These are phyloP conservation scores for Erinaceus europaeus DNA, from an alignment of 2,113 vertebrate species.

Conservation along the genomic window DNA sequence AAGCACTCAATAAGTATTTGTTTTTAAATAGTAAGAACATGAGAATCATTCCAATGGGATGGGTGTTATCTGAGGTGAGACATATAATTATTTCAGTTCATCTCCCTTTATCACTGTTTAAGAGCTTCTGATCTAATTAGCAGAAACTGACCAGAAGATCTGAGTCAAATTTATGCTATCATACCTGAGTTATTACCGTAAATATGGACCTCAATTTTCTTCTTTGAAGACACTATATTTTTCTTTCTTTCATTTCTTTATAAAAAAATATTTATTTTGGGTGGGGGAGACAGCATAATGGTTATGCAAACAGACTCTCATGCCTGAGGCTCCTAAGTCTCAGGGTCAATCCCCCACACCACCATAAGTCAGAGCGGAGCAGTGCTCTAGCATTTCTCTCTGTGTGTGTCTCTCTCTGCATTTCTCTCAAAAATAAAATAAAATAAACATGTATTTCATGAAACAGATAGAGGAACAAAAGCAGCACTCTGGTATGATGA, in stretches of 20 bases:
- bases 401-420: too few relatives aligned
- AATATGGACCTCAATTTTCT: background rate
- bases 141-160: background rate
- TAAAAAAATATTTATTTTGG: too few relatives aligned
- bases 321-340: too few relatives aligned
- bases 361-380: too few relatives aligned
- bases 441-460: too few relatives aligned
- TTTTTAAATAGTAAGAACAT: background rate
- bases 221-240: background rate
- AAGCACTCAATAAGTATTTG: background rate
- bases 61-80: background rate
- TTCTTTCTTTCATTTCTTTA: background rate
- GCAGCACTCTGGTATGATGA: too few relatives aligned
- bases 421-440: too few relatives aligned
- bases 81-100: background rate
- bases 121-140: conserved; percentile 6
- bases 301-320: too few relatives aligned
- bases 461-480: too few relatives aligned
- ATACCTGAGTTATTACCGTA: background rate
- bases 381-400: too few relatives aligned
- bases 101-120: background rate
- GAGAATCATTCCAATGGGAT: background rate
- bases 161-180: background rate
- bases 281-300: too few relatives aligned
- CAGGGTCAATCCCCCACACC: too few relatives aligned